A percentile compares a stretch with the other conserved stretches of the same genome.
Conservation (phyloP, 2,113 vertebrate genomes). For the Holacanthus passer region DNA sequence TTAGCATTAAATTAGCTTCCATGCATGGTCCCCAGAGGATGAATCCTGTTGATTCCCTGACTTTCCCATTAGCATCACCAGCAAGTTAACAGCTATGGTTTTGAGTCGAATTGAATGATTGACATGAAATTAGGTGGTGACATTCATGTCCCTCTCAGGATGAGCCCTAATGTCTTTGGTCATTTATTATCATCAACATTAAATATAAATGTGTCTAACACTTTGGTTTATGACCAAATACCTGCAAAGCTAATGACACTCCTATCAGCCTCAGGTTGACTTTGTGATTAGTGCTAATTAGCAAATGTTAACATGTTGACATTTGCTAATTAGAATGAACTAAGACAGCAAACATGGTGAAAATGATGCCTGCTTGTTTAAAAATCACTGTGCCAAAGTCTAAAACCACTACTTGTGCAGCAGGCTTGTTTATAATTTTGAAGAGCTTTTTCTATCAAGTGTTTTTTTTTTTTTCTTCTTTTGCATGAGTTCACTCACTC, state of each 20-base stretch:
- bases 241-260: too few species aligned
- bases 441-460: neutral
- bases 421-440: neutral
- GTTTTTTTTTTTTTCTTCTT: neutral
- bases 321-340: neutral
- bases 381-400: neutral
- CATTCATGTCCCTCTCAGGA: too few species aligned
- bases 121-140: too few species aligned
- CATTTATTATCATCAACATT: too few species aligned
- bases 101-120: neutral
- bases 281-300: neutral
- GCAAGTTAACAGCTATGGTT: neutral
- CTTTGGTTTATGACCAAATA: too few species aligned
- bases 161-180: too few species aligned
- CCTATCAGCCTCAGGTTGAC: too few species aligned
- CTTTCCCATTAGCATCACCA: neutral
- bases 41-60: neutral
- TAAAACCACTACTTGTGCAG: neutral
- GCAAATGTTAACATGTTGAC: neutral
- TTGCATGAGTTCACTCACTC: conserved; percentile 28
- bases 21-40: neutral
- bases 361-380: neutral
- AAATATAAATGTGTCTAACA: too few species aligned
- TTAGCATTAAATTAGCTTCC: too few species aligned
- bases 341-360: neutral